phyloP scores from a whole-genome alignment of 2,888 invertebrate species.

The Sinopyrophorus schimmeli region DNA sequence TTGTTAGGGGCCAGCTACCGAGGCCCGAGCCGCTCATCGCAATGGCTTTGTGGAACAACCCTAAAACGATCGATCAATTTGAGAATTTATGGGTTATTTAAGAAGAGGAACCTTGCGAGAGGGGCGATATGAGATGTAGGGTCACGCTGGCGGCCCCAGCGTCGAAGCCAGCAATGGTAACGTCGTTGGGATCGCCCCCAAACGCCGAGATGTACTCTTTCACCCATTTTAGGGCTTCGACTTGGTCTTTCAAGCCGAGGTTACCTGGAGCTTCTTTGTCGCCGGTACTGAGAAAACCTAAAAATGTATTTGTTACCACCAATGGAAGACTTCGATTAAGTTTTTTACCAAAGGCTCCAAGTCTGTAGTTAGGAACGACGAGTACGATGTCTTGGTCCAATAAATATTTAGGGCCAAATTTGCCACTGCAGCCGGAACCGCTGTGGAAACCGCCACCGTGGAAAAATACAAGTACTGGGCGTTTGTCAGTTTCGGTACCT shows the following conservation, averaged over 20 bases:
- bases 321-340: neutral
- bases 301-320: neutral
- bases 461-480: slow-evolving; percentile 69
- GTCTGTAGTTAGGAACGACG: slow-evolving; percentile 67
- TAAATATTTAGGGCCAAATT: slow-evolving; percentile 64
- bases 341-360: slow-evolving; percentile 58
- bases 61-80: slow-evolving; percentile 45
- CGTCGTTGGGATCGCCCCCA: slow-evolving; percentile 67
- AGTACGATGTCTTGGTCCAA: slow-evolving; percentile 68
- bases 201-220: slow-evolving; percentile 67
- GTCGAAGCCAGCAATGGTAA: slow-evolving; percentile 67
- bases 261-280: slow-evolving; percentile 70
- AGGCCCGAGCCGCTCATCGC: slow-evolving; percentile 68
- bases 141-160: slow-evolving; percentile 55
- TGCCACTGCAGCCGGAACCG: slow-evolving; percentile 61
- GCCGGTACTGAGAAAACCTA: slow-evolving; percentile 62
- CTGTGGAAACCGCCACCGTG: slow-evolving; percentile 71
- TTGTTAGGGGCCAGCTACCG: slow-evolving; percentile 59
- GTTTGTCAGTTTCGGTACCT: slow-evolving; percentile 46
- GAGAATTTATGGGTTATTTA: neutral
- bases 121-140: slow-evolving; percentile 65
- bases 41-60: slow-evolving; percentile 71
- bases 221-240: slow-evolving; percentile 67
- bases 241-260: slow-evolving; percentile 73
- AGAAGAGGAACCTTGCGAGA: slow-evolving; percentile 59